Percentiles rank a stretch among this genome's conserved stretches.
phyloP scores from a whole-genome alignment of 1,140 invertebrate genomes.

The Macrobrachium rosenbergii region DNA sequence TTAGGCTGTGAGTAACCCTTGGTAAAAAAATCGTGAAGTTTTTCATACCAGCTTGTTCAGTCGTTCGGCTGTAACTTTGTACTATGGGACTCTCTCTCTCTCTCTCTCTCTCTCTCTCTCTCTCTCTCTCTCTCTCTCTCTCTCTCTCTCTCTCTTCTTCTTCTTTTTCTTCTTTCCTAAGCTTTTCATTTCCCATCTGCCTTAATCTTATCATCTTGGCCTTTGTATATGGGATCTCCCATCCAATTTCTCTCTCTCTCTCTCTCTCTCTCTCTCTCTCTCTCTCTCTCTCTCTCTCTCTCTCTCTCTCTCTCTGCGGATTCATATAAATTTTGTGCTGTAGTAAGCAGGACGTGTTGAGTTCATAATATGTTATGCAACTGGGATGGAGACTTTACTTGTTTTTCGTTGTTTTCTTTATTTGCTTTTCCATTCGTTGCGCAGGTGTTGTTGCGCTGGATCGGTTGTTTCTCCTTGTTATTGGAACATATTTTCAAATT shows the following conservation, averaged over 20 bases:
- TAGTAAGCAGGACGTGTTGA: no score
- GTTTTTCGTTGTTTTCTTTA: no score
- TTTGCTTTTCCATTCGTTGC: no score
- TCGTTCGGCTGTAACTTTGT: no score
- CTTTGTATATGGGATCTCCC: background rate
- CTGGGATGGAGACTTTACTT: no score
- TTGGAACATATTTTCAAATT: no score
- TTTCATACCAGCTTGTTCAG: no score
- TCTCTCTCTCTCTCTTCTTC: conserved; percentile 18
- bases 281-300: background rate
- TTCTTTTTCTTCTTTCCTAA: background rate
- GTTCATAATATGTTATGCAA: background rate
- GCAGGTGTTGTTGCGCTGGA: no score
- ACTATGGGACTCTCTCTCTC: background rate
- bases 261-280: background rate
- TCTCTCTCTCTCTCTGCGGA: background rate
- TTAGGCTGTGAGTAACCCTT: no score
- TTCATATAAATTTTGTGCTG: background rate
- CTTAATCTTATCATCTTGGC: no score
- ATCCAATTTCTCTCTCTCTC: background rate
- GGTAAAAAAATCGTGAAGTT: no score
- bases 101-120: conserved; percentile 3
- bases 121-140: conserved; percentile 19
- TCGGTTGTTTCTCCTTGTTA: no score
- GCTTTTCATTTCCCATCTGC: background rate